Percentiles rank a stretch among this genome's conserved stretches.
These are phyloP conservation scores for Menidia beryllina DNA, from an alignment of 2,113 vertebrate species.

Conservation along the genomic window DNA sequence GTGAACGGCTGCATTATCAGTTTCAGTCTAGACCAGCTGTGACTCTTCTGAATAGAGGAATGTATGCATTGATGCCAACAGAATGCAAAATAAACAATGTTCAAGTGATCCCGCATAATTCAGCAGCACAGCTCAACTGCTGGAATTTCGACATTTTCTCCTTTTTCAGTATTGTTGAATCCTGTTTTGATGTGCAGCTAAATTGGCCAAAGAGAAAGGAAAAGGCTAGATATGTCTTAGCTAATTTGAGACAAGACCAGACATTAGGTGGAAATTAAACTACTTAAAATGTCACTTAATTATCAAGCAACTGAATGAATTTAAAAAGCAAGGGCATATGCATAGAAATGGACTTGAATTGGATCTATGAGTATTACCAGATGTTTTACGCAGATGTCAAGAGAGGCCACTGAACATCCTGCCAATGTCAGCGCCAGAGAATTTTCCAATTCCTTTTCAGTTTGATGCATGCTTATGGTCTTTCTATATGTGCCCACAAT, in stretches of 20 bases:
- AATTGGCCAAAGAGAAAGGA: too few relatives aligned
- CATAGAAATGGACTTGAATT: background rate
- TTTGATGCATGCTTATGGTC: background rate
- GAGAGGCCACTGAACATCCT: background rate
- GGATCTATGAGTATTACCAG: background rate
- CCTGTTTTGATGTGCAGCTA: too few relatives aligned
- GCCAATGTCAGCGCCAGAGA: background rate
- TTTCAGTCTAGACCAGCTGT: slow-evolving; percentile 1
- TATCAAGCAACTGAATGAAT: background rate
- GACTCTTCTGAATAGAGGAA: background rate
- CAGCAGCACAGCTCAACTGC: too few relatives aligned
- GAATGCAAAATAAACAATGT: too few relatives aligned
- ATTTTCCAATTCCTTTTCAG: background rate
- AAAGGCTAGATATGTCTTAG: too few relatives aligned
- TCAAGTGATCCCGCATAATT: too few relatives aligned
- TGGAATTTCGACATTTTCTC: too few relatives aligned
- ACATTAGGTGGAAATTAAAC: background rate
- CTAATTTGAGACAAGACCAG: too few relatives aligned
- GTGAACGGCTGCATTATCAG: background rate
- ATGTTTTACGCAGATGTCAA: background rate
- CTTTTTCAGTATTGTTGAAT: too few relatives aligned
- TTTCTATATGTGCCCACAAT: too few relatives aligned
- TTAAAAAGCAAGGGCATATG: too few relatives aligned
- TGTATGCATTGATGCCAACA: background rate
- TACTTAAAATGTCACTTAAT: background rate